Conservation (phyloP, 2,888 invertebrate genomes). For the Sipunculus nudus region DNA sequence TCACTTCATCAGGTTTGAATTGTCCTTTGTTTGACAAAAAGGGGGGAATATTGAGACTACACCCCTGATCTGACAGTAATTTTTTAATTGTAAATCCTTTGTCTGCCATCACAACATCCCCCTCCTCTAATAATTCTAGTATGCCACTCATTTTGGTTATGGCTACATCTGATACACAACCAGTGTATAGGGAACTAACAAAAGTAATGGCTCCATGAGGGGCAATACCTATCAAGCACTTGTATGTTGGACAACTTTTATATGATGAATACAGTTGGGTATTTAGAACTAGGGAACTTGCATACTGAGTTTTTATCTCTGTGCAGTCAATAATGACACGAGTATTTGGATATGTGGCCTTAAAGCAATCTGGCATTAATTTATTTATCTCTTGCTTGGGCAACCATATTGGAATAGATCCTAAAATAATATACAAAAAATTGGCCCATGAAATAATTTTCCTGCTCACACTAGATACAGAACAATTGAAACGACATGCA, state of each 20-base stretch:
- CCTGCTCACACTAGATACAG: neutral
- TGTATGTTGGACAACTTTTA: slow-evolving; percentile 27
- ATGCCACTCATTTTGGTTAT: slow-evolving; percentile 21
- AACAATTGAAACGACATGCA: neutral
- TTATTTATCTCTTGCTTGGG: neutral
- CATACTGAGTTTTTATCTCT: slow-evolving; percentile 28
- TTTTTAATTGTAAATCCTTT: slow-evolving; percentile 8
- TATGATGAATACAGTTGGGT: slow-evolving; percentile 32
- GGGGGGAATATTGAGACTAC: slow-evolving; percentile 24
- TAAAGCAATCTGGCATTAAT: neutral
- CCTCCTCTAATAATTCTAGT: slow-evolving; percentile 20
- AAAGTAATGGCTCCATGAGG: slow-evolving; percentile 26
- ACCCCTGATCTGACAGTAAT: no score
- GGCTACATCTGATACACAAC: slow-evolving; percentile 23
- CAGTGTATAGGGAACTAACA: slow-evolving; percentile 26
- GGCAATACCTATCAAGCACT: slow-evolving; percentile 24
- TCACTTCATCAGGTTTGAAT: neutral
- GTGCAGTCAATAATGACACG: slow-evolving; percentile 35
- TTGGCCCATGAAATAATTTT: slow-evolving; percentile 2
- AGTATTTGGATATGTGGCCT: neutral
- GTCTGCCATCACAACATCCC: slow-evolving; percentile 14
- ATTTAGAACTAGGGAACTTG: no score
- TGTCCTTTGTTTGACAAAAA: neutral
- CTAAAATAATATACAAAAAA: neutral
- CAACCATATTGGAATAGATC: neutral